Conservation (phyloP, 2,113 vertebrate genomes). For the Ivindomyrus marchei region DNA sequence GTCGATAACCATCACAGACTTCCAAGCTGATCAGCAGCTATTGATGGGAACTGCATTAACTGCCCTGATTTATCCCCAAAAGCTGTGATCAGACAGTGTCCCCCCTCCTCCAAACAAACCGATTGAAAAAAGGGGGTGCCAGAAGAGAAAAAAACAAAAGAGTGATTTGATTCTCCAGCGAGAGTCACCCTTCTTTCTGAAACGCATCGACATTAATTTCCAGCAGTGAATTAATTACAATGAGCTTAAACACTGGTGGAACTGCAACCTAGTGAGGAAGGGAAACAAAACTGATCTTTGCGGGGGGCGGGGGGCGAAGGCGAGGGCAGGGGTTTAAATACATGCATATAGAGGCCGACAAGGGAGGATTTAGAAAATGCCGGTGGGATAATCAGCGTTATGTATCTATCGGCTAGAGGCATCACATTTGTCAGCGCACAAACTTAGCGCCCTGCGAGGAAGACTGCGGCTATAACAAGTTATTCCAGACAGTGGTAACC, state of each 20-base stretch:
- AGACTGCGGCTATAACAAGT: conserved; percentile 50
- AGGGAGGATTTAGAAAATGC: neutral
- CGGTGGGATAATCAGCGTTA: neutral
- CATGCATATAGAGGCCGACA: conserved; percentile 4
- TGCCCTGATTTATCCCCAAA: neutral
- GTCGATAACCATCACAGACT: neutral
- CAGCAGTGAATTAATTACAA: neutral
- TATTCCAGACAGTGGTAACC: conserved; percentile 48
- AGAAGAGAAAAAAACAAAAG: conserved; percentile 9
- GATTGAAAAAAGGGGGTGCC: neutral
- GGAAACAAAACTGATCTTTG: neutral
- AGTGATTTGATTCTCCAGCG: neutral
- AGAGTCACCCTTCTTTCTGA: neutral
- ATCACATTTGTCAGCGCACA: conserved; percentile 9
- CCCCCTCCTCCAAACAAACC: neutral
- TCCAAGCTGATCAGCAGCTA: neutral
- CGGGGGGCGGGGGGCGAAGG: neutral
- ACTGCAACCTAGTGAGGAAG: neutral
- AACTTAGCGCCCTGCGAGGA: neutral
- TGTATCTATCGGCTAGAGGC: neutral
- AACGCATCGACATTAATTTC: conserved; percentile 5
- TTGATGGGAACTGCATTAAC: neutral
- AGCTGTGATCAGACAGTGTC: neutral
- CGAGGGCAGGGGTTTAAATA: neutral
- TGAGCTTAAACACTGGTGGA: neutral